Base-by-base conservation (phyloP, 2,113 vertebrate species). In the Sturnira hondurensis region DNA sequence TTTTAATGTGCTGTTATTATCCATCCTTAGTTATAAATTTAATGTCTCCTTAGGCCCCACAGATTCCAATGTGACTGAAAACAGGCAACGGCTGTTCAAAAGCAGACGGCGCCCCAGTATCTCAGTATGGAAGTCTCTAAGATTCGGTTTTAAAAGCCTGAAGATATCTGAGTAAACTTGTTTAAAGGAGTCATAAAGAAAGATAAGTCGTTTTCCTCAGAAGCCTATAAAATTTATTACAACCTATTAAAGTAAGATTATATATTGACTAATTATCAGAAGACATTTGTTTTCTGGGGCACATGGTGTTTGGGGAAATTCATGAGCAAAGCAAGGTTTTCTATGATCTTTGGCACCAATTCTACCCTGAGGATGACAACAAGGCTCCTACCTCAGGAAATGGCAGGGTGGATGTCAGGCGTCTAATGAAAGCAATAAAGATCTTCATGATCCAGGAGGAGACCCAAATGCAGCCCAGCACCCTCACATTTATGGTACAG, bases 221-320 rank as follows among this genome's bases (percentile, higher is more conserved):
- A 96, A 96, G 91, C 81, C 89, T 81, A 96, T 96, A 97, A 97
- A 98, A 92, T 84, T 80, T 97, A 97, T 96, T 96, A 96, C 5
- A 92, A 84, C 84, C 70, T 94, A 95, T 96, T 90, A 96, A 96
- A 91, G 41, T 80, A 78, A 56, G 63, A 94, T 96, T 93, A 76
- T 50, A 89, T 86, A 94, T 91, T 86, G 68, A 93, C 93, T 94
- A 91, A 94, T 95, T 91, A 94, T 96, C 91, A 86, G 77, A 93
- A 89, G 73, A 88, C n/a, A 43, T 74, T 95, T 93, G 83, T 93
- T 97, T 93, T 89, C 58, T 52, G 54, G 89, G 78, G 43, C 77
- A 33, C 47, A 36, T 2, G 1, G 81, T 38, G 5, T n/a, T 77
- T 54, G 73, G 31, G 54, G 47, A 73, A 81, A 92, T 63, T 80